These are phyloP conservation scores for Rhodinocichla rosea DNA, from an alignment of 2,113 vertebrate species.

Conservation along the genomic window DNA sequence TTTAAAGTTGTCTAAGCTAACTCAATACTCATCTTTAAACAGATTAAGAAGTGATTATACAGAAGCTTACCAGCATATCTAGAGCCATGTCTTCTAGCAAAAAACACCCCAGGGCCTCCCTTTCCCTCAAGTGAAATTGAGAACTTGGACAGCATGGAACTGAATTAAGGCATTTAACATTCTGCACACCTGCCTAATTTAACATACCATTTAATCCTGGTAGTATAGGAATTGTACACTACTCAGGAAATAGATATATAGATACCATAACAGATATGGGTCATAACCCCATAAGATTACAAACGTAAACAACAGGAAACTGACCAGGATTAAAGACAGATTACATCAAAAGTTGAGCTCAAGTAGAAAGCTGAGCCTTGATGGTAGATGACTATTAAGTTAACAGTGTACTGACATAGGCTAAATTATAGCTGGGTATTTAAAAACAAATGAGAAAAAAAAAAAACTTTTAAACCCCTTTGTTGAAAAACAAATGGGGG, in stretches of 20 bases:
- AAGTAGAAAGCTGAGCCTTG: neutral
- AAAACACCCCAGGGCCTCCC: neutral
- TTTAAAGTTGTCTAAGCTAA: slow-evolving; percentile 13
- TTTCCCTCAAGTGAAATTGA: neutral
- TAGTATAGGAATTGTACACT: neutral
- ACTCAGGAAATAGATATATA: neutral
- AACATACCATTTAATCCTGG: neutral
- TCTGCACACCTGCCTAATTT: neutral
- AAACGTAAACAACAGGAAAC: neutral
- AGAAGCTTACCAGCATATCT: neutral
- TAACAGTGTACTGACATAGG: neutral
- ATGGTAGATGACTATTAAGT: neutral
- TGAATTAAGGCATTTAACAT: neutral
- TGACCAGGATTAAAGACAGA: neutral
- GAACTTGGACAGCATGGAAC: neutral
- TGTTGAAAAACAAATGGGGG: neutral
- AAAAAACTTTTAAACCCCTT: neutral
- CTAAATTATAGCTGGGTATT: neutral
- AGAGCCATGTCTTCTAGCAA: neutral
- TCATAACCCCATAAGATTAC: neutral
- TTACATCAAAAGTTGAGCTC: neutral
- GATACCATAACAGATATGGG: neutral
- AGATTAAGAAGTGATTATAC: neutral
- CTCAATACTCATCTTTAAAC: neutral
- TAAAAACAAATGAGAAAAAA: neutral